Base-by-base conservation (phyloP, 1,140 invertebrate species). In the Drosophila nigromelanica region DNA sequence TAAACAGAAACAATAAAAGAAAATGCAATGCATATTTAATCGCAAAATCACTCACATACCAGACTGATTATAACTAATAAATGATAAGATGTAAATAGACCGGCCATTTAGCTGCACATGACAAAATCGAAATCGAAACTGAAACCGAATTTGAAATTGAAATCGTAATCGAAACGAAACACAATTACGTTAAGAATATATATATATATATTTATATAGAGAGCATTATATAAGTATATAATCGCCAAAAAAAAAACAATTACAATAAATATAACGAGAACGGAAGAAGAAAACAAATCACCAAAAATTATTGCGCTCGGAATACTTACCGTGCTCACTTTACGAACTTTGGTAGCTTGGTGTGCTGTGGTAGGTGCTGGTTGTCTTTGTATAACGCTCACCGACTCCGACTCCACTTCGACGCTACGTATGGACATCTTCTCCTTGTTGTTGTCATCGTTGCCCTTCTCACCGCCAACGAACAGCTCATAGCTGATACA, bases 401-500 rank as follows among this genome's bases (percentile, higher is more conserved):
- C 94, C 89, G 97, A 97, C 92, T 97, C 94, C 89, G 97, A 97
- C 92, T 97, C 96, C 81, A 96, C 94, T 91, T 94, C 94, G 80
- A 96, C 96, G 90, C 97, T 98, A 90, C 96, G 94, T 72, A 98
- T 95, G 92, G 96, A 97, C 95, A 97, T 97, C 92, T 96, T 96
- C 92, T 98, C 97, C 91, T 97, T 96, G 82, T 95, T 95, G 93
- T 97, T 97, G 93, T 96, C 96, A 90, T 97, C 96, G 91, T 96
- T 96, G 75, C 95, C 95, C 78, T 96, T 96, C 78, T 97, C 96
- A 90, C 97, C 96, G 67, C 95, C 96, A 54, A 97, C 96, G 92
- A 97, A 98, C 51, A 97, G 93, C 92, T 98, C 97, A 92, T 98
- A 98, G 92, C 97, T 97, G 80, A 96, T 95, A 91, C 96, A 97